Base-by-base conservation (phyloP, 2,888 invertebrate species). In the Platycnemis pennipes region DNA sequence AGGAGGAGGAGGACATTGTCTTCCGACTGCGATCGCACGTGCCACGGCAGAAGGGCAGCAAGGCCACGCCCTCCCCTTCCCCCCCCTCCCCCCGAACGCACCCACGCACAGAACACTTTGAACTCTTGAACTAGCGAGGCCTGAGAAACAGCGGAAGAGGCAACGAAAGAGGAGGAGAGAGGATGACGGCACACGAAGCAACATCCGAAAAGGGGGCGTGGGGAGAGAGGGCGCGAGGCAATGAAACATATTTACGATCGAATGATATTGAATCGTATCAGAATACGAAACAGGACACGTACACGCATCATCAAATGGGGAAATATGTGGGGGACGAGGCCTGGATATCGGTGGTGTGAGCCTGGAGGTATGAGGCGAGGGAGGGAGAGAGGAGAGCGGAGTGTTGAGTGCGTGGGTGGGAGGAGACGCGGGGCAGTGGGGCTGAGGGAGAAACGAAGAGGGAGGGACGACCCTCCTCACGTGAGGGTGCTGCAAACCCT, bases 171-270 rank as follows among this genome's bases (percentile, higher is more conserved):
- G 49, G 49, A 49, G 49, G 49, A 49, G 19, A 49, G 19, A 49
- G 49, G 11, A 49, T 11, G n/a, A 88, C 2, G 46, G 26, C 16
- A 26, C n/a, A 45, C n/a, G n/a, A n/a, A 44, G 87, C 44, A 44
- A 44, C 87, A 87, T 87, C 87, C 45, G 87, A 44, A 46, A 46
- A 46, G 26, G 31, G 49, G 88, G 26, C 53, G 37, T 2, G 63
- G 26, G 26, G 63, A 5, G 22, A n/a, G 63, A n/a, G 26, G 26
- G n/a, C 7, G 19, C 63, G n/a, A 63, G 26, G 63, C 22, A 63
- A 19, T 63, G 53, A 89, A 49, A 22, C 8, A 37, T 89, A 89
- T 69, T 69, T 63, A 91, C 91, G 3, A 69, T 45, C 63, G 69
- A 69, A 44, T n/a, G 44, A 19, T 44, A 44, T 19, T 91, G 44